phyloP scores from a whole-genome alignment of 1,140 invertebrate genomes.

The Eriosoma lanigerum region DNA sequence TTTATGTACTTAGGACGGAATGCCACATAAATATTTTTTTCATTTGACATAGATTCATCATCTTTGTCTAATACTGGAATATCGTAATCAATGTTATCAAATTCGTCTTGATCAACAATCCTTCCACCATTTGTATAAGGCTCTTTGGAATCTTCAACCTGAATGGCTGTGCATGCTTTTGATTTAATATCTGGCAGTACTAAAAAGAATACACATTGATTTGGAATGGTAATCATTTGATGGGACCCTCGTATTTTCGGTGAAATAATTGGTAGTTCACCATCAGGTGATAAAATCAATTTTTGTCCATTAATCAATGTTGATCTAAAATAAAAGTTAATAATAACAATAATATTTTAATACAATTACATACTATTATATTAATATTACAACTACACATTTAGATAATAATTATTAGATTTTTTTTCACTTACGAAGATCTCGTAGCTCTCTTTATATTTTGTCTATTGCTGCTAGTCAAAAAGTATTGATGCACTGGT shows the following conservation, averaged over 20 bases:
- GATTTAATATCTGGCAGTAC: conserved; percentile 53
- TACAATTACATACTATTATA: background rate
- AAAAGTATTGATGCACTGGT: conserved; percentile 34
- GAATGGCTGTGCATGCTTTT: conserved; percentile 44
- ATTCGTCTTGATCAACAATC: conserved; percentile 17
- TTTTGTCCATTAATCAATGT: conserved; percentile 53
- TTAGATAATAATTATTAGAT: background rate
- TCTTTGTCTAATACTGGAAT: conserved; percentile 20
- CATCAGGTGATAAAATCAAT: conserved; percentile 51
- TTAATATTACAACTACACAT: too few species aligned
- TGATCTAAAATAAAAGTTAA: conserved; percentile 44
- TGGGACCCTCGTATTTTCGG: conserved; percentile 51
- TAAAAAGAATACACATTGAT: conserved; percentile 53
- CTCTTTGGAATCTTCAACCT: conserved; percentile 24
- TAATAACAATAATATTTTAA: background rate
- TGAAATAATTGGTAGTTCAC: conserved; percentile 53
- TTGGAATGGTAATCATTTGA: conserved; percentile 51
- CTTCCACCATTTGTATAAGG: conserved; percentile 19
- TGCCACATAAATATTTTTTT: conserved; percentile 35
- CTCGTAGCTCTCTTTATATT: conserved; percentile 7
- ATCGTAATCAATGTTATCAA: conserved; percentile 6
- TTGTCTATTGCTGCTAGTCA: conserved; percentile 33
- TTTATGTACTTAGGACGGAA: conserved; percentile 11
- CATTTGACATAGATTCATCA: conserved; percentile 10
- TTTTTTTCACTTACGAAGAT: conserved; percentile 18